phyloP scores from a whole-genome alignment of 1,140 invertebrate genomes.

The Hypsibius dujardini region DNA sequence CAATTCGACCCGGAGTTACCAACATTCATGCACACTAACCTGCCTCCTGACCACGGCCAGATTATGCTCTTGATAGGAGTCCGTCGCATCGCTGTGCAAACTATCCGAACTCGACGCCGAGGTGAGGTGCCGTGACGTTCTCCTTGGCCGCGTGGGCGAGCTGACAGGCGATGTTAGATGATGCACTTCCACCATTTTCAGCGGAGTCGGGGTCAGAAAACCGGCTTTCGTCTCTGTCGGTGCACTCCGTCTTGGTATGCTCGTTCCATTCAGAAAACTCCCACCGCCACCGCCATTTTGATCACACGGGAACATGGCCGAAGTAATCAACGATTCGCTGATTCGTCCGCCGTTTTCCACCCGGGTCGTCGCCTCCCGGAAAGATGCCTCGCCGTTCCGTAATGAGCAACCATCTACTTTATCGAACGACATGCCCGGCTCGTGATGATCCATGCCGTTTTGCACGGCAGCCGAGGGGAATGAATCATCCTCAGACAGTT shows the following conservation, averaged over 20 bases:
- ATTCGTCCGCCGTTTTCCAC: background rate
- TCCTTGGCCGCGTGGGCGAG: conserved; percentile 18
- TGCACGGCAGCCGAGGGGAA: background rate
- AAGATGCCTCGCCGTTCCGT: too few species aligned
- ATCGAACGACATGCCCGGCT: background rate
- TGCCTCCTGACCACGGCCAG: conserved; percentile 31
- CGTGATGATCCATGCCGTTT: too few species aligned
- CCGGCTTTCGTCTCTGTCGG: background rate
- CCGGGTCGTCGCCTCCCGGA: too few species aligned
- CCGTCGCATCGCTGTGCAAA: conserved; percentile 22
- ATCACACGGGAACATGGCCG: background rate
- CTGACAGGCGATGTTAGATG: conserved; percentile 17
- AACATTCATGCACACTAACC: conserved; percentile 48
- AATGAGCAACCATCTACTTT: too few species aligned
- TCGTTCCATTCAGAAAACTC: background rate
- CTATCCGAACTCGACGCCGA: conserved; percentile 18
- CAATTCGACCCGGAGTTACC: too few species aligned
- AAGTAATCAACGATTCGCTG: conserved; percentile 9
- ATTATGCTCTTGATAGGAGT: conserved; percentile 19
- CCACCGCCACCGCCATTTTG: background rate
- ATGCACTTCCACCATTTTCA: conserved; percentile 18
- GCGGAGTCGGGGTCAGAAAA: conserved; percentile 24
- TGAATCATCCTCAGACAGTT: background rate
- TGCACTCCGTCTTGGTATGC: background rate
- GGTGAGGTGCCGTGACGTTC: conserved; percentile 19